Conservation (phyloP, 1,140 invertebrate species). For the Drosophila obscura region DNA sequence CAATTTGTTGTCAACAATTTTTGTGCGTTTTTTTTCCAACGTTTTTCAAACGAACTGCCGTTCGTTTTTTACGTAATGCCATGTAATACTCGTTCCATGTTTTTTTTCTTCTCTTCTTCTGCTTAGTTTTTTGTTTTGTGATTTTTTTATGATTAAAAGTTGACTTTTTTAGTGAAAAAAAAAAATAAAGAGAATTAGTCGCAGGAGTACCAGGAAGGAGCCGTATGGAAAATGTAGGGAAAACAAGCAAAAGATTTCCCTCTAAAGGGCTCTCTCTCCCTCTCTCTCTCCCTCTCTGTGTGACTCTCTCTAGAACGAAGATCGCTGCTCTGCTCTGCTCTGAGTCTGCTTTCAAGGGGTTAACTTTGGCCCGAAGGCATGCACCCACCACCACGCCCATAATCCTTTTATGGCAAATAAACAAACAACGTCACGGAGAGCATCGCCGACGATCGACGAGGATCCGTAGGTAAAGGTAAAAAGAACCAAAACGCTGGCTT, state of each 20-base stretch:
- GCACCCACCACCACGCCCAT: constrained; percentile 68
- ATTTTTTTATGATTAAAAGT: constrained; percentile 62
- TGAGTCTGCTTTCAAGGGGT: constrained; percentile 52
- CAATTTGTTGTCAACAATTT: constrained; percentile 71
- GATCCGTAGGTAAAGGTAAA: constrained; percentile 67
- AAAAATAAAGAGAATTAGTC: constrained; percentile 21
- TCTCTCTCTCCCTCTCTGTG: not conserved
- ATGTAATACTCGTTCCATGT: constrained; percentile 35
- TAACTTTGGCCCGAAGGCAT: constrained; percentile 52
- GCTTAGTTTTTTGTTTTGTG: constrained; percentile 19
- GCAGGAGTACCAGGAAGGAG: constrained; percentile 46
- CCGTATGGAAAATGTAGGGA: not conserved
- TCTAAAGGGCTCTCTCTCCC: too few species aligned
- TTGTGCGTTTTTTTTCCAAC: constrained; percentile 27
- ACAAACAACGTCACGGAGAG: constrained; percentile 70
- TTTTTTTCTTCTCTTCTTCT: constrained; percentile 1
- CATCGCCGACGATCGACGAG: constrained; percentile 1
- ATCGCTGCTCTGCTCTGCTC: not conserved
- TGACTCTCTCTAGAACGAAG: not conserved
- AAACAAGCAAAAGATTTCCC: not conserved
- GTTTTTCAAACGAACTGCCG: constrained; percentile 48
- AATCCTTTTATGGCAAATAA: constrained; percentile 82
- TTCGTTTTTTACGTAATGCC: constrained; percentile 79
- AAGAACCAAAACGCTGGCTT: constrained; percentile 37
- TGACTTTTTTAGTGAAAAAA: constrained; percentile 75